Evolutionary conservation across 2,888 invertebrate genomes (phyloP).

Genomic region (Achlya flavicornis): DNA sequence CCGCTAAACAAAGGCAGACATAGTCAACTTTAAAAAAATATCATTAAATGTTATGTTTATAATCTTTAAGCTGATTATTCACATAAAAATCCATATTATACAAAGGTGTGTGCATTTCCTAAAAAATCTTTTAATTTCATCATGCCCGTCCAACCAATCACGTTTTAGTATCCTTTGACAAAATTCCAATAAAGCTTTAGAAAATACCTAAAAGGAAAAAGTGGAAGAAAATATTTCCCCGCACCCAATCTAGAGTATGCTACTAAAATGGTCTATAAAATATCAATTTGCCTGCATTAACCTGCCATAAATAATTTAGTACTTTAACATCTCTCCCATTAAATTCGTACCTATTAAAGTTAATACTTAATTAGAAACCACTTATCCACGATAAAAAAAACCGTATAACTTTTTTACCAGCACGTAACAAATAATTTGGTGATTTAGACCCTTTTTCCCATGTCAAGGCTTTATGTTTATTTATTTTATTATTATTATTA

Average conservation of each 20-base stretch:
- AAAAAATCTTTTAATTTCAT: neutral
- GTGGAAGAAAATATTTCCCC: neutral
- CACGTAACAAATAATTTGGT: too few relatives aligned
- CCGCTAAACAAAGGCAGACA: too few relatives aligned
- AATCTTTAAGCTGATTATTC: too few relatives aligned
- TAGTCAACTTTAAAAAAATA: too few relatives aligned
- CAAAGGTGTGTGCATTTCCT: neutral
- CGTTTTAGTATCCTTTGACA: neutral
- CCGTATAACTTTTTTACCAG: too few relatives aligned
- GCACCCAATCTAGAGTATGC: neutral
- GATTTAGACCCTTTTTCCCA: too few relatives aligned
- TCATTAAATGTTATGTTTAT: too few relatives aligned
- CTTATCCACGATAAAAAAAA: neutral
- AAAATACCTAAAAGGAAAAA: neutral
- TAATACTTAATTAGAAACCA: neutral
- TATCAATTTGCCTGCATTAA: neutral
- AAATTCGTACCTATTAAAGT: neutral
- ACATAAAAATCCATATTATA: neutral
- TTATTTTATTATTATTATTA: too few relatives aligned
- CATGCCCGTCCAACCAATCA: neutral
- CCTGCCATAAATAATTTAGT: neutral
- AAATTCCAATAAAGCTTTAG: neutral
- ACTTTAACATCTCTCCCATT: neutral
- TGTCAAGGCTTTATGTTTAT: too few relatives aligned
- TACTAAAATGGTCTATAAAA: conserved; percentile 1